These are phyloP conservation scores for Drosophila ercepeae DNA, from an alignment of 1,140 invertebrate species.

Conservation along the genomic window DNA sequence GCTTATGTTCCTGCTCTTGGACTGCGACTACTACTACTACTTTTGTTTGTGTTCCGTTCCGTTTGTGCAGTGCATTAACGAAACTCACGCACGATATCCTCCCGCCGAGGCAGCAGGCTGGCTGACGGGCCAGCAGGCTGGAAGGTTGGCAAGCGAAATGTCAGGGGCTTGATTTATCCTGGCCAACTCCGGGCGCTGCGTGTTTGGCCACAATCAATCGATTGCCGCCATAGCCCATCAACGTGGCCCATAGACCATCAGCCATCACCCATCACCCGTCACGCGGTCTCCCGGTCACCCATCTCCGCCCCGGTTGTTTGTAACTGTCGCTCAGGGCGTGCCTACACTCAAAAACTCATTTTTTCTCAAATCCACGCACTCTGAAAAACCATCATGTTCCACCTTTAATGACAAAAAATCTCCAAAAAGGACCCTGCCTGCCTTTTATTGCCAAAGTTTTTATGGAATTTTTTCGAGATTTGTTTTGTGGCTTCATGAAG, in stretches of 20 bases:
- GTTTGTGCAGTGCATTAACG: constrained; percentile 72
- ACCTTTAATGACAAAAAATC: background rate
- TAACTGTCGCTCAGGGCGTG: constrained; percentile 78
- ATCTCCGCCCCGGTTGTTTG: constrained; percentile 61
- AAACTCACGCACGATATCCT: constrained; percentile 69
- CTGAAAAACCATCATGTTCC: constrained; percentile 11
- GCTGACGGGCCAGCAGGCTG: too few species aligned
- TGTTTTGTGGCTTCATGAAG: background rate
- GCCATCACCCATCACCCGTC: constrained; percentile 24
- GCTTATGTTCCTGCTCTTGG: constrained; percentile 4
- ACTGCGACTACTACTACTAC: constrained; percentile 6
- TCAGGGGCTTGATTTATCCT: constrained; percentile 80
- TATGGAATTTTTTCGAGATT: background rate
- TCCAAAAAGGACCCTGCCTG: background rate
- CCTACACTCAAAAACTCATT: constrained; percentile 51
- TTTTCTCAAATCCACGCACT: constrained; percentile 32
- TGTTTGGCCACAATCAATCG: constrained; percentile 81
- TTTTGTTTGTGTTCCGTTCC: constrained; percentile 19
- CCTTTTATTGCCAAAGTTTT: constrained; percentile 1
- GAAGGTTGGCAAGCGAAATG: constrained; percentile 56
- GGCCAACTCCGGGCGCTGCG: constrained; percentile 75
- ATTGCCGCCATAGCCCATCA: constrained; percentile 52
- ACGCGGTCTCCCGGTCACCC: constrained; percentile 25
- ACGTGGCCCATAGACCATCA: constrained; percentile 35
- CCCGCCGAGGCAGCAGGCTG: constrained; percentile 15